These are phyloP conservation scores for Lordiphosa stackelbergi DNA, from an alignment of 1,140 invertebrate species.

Conservation along the genomic window DNA sequence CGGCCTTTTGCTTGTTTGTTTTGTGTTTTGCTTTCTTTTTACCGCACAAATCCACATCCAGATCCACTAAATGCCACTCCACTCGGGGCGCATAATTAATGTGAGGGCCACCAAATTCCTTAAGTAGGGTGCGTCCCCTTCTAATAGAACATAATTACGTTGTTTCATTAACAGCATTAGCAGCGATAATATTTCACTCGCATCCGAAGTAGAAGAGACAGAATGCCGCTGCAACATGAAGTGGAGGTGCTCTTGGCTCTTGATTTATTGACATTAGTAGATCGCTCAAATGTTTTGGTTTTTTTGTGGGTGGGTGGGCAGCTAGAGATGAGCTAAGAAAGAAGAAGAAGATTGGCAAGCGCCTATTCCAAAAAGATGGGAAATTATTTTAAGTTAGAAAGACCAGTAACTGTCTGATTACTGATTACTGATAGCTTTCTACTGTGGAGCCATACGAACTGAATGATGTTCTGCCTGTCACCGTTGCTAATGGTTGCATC, in stretches of 20 bases:
- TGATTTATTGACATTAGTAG: slow-evolving; percentile 67
- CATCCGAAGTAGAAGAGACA: slow-evolving; percentile 22
- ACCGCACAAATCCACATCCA: slow-evolving; percentile 26
- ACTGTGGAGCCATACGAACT: too few relatives aligned
- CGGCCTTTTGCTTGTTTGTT: slow-evolving; percentile 19
- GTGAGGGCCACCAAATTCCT: slow-evolving; percentile 42
- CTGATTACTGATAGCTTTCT: too few relatives aligned
- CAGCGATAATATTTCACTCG: slow-evolving; percentile 69
- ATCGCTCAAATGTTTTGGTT: slow-evolving; percentile 49
- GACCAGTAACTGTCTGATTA: too few relatives aligned
- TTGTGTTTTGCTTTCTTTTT: slow-evolving; percentile 20
- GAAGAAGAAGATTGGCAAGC: too few relatives aligned
- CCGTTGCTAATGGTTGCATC: too few relatives aligned
- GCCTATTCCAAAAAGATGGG: too few relatives aligned
- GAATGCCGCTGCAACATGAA: slow-evolving; percentile 40
- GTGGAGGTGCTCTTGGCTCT: slow-evolving; percentile 39
- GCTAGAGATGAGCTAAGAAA: slow-evolving; percentile 33
- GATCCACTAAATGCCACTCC: slow-evolving; percentile 24
- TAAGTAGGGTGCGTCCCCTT: slow-evolving; percentile 66
- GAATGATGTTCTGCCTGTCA: too few relatives aligned
- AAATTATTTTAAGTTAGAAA: too few relatives aligned
- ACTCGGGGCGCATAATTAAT: slow-evolving; percentile 60
- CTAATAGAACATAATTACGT: slow-evolving; percentile 65
- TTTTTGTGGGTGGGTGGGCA: slow-evolving; percentile 48
- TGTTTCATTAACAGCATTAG: slow-evolving; percentile 75